Evolutionary conservation across 2,888 invertebrate genomes (phyloP).

Genomic region (Apoderus coryli): DNA sequence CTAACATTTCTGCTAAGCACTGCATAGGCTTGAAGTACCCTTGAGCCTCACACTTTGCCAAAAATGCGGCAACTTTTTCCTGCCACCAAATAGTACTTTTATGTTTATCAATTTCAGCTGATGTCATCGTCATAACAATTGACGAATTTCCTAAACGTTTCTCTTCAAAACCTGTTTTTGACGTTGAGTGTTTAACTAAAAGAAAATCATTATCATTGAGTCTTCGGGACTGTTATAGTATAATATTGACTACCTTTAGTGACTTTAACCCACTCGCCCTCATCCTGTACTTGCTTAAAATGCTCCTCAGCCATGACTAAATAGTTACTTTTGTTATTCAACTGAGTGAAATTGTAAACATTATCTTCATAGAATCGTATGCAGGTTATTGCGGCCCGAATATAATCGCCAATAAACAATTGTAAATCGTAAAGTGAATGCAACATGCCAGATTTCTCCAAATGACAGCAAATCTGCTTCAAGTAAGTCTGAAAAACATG

Average conservation of each 20-base stretch:
- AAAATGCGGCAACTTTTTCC: slow-evolving; percentile 61
- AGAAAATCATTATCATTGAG: not conserved
- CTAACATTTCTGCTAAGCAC: slow-evolving; percentile 23
- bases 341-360: slow-evolving; percentile 39
- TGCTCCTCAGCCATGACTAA: slow-evolving; percentile 47
- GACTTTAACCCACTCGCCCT: slow-evolving; percentile 39
- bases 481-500: slow-evolving; percentile 50
- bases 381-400: slow-evolving; percentile 68
- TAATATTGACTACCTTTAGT: slow-evolving; percentile 24
- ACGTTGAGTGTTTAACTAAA: not conserved
- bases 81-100: slow-evolving; percentile 70
- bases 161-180: slow-evolving; percentile 25
- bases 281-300: slow-evolving; percentile 45
- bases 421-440: slow-evolving; percentile 64
- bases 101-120: slow-evolving; percentile 57
- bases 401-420: slow-evolving; percentile 52
- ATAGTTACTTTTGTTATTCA: slow-evolving; percentile 37
- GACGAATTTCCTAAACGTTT: slow-evolving; percentile 38
- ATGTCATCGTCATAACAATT: slow-evolving; percentile 56
- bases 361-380: slow-evolving; percentile 57
- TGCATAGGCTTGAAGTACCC: slow-evolving; percentile 32
- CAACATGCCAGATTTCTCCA: slow-evolving; percentile 52
- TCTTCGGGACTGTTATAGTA: no score
- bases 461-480: slow-evolving; percentile 51
- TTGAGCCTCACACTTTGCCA: slow-evolving; percentile 47